phyloP scores from a whole-genome alignment of 2,113 vertebrate genomes.

The Grantiella picta region DNA sequence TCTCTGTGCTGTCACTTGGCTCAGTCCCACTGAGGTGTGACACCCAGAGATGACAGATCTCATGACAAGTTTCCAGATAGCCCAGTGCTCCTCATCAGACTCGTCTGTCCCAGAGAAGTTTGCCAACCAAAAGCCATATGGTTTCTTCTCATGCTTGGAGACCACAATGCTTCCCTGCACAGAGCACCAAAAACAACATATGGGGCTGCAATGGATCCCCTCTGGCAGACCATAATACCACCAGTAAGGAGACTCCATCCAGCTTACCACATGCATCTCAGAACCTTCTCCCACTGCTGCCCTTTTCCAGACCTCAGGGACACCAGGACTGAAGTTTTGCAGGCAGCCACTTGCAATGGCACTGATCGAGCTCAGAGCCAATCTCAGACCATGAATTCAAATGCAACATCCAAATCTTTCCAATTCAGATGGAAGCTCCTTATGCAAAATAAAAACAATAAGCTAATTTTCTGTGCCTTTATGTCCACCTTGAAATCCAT shows the following conservation, averaged over 20 bases:
- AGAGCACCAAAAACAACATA: not conserved
- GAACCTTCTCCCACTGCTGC: not conserved
- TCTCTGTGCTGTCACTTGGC: not conserved
- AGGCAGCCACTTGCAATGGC: not conserved
- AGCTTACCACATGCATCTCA: not conserved
- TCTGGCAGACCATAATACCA: not conserved
- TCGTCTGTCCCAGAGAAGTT: not conserved
- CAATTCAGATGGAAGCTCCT: not conserved
- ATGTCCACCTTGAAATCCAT: not conserved
- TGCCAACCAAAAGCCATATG: not conserved
- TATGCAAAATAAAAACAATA: fast-evolving
- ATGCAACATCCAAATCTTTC: not conserved
- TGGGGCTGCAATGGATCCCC: not conserved
- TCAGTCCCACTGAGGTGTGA: not conserved
- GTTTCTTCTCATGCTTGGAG: not conserved
- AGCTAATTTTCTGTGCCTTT: not conserved
- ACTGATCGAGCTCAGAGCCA: not conserved
- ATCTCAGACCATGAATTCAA: fast-evolving
- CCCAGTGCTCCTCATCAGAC: not conserved
- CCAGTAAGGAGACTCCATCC: not conserved
- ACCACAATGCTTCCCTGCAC: not conserved
- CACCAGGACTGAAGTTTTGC: fast-evolving
- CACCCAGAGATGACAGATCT: not conserved
- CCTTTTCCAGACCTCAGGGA: not conserved
- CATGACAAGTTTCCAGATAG: not conserved